Percentiles rank a stretch among this genome's conserved stretches.
Conservation (phyloP, 2,797 vertebrate species). For the Eulemur coronatus region DNA sequence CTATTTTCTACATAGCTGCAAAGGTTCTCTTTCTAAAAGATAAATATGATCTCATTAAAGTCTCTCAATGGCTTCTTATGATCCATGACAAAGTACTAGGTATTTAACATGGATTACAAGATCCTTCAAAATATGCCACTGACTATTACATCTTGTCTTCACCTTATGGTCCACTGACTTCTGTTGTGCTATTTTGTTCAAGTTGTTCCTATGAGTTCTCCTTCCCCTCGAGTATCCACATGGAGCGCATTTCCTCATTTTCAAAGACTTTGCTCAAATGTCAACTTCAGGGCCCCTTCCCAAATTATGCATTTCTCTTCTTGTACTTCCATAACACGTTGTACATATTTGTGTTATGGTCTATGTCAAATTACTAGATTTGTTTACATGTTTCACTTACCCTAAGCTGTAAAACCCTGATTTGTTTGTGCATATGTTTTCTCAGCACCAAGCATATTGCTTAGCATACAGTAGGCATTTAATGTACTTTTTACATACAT, state of each 20-base stretch:
- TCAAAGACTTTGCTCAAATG: neutral
- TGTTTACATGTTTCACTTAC: neutral
- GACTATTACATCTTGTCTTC: neutral
- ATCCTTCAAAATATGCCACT: neutral
- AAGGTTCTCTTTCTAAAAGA: neutral
- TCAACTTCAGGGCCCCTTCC: neutral
- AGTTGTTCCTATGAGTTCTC: neutral
- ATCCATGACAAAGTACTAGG: neutral
- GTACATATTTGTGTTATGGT: neutral
- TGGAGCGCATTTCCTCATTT: neutral
- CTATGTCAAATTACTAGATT: neutral
- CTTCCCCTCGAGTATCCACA: neutral
- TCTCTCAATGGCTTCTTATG: neutral
- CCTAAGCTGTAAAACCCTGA: neutral
- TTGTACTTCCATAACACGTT: neutral
- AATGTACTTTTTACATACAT: neutral
- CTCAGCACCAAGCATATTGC: neutral
- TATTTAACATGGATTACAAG: neutral
- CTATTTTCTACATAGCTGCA: neutral
- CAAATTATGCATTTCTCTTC: neutral
- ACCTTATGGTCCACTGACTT: neutral
- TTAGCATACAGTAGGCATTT: neutral
- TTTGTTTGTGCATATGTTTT: neutral
- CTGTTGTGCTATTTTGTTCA: neutral
- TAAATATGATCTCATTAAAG: neutral